Evolutionary conservation across 2,888 invertebrate species (phyloP).

Genomic region (Sabatieria punctata): DNA sequence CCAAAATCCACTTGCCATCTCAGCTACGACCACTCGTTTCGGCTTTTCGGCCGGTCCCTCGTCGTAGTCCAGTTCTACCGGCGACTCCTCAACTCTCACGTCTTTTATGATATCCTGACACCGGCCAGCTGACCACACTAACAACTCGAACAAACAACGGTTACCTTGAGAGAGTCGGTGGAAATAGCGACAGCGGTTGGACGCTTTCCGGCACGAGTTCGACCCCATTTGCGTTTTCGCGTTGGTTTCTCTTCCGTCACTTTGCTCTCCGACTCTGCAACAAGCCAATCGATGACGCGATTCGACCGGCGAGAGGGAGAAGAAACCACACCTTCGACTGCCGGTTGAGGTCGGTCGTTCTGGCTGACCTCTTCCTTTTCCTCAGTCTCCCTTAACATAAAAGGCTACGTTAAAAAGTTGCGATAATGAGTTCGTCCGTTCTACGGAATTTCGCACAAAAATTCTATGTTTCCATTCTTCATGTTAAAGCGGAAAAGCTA

Average conservation of each 20-base stretch:
- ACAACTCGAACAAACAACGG: neutral
- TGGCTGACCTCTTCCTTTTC: too few relatives aligned
- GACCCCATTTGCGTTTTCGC: slow-evolving; percentile 29
- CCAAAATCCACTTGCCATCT: too few relatives aligned
- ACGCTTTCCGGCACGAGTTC: slow-evolving; percentile 15
- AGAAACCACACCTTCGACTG: too few relatives aligned
- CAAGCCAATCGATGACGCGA: neutral
- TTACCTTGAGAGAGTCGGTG: slow-evolving; percentile 6
- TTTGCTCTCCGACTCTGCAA: neutral
- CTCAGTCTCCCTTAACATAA: too few relatives aligned
- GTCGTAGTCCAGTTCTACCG: neutral
- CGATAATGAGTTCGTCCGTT: too few relatives aligned
- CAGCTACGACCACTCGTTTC: slow-evolving; percentile 2
- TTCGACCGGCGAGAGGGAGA: too few relatives aligned
- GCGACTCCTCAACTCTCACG: neutral
- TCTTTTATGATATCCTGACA: slow-evolving; percentile 1
- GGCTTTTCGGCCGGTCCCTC: neutral
- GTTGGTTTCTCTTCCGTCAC: slow-evolving; percentile 8
- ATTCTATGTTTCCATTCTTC: too few relatives aligned
- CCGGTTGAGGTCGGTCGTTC: too few relatives aligned
- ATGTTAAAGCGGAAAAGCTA: too few relatives aligned
- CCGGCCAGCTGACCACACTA: neutral
- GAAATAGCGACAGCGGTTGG: slow-evolving; percentile 2
- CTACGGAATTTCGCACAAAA: too few relatives aligned
- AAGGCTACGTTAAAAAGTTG: too few relatives aligned